These are phyloP conservation scores for Hyppa rectilinea DNA, from an alignment of 2,888 invertebrate species.

Conservation along the genomic window DNA sequence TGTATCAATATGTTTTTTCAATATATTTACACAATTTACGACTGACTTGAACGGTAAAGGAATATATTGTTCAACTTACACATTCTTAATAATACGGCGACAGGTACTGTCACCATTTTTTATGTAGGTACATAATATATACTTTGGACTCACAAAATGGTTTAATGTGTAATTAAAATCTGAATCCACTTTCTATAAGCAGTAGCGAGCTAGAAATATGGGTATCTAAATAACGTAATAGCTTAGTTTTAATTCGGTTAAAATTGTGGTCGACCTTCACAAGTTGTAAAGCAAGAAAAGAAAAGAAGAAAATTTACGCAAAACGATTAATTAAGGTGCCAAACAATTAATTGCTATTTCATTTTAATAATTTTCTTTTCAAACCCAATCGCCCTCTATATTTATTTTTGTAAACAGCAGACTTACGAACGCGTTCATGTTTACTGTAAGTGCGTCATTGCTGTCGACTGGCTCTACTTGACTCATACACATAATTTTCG, in stretches of 20 bases:
- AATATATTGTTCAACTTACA: constrained; percentile 45
- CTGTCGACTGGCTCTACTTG: constrained; percentile 17
- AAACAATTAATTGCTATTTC: not conserved
- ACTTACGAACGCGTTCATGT: constrained; percentile 15
- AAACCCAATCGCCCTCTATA: not conserved
- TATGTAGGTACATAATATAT: not conserved
- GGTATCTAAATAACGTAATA: constrained; percentile 1
- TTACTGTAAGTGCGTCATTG: constrained; percentile 37
- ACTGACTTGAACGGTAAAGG: constrained; percentile 33
- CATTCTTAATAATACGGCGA: constrained; percentile 38
- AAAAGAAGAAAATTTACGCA: constrained; percentile 12
- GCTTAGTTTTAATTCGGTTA: not conserved
- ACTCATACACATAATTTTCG: constrained; percentile 30
- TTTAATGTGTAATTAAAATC: constrained; percentile 3
- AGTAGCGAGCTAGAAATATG: not conserved
- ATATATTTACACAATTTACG: constrained; percentile 58
- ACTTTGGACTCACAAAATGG: constrained; percentile 1
- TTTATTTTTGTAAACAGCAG: constrained; percentile 3
- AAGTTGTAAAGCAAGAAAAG: not conserved
- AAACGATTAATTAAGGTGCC: not conserved
- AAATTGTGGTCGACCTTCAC: constrained; percentile 15
- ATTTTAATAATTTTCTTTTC: constrained; percentile 5
- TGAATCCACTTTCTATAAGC: not conserved
- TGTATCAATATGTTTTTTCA: constrained; percentile 58
- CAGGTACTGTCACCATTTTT: constrained; percentile 31